These are phyloP conservation scores for Nycteola revayana DNA, from an alignment of 2,888 invertebrate genomes.

Conservation along the genomic window DNA sequence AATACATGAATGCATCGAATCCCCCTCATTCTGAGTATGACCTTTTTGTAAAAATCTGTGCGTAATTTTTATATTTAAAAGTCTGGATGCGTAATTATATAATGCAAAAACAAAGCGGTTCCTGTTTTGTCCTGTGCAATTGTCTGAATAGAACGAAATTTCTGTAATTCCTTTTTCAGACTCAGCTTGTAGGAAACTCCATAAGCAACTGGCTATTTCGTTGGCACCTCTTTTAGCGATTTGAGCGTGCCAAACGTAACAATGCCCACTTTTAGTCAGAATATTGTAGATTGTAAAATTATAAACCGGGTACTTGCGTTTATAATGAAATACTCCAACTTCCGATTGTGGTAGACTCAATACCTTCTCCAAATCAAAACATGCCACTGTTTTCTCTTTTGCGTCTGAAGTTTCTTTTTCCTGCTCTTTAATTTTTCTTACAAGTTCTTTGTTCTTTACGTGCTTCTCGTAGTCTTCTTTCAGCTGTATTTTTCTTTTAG, in stretches of 20 bases:
- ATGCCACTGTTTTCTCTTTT: not conserved
- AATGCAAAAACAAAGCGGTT: slow-evolving; percentile 8
- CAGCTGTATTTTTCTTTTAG: not conserved
- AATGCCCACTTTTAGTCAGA: slow-evolving; percentile 4
- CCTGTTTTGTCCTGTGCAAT: slow-evolving; percentile 5
- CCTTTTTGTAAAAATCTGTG: slow-evolving; percentile 15
- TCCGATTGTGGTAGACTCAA: slow-evolving; percentile 13
- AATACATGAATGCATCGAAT: slow-evolving; percentile 13
- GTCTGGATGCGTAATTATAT: slow-evolving; percentile 3
- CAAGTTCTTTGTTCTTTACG: not conserved
- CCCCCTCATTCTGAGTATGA: slow-evolving; percentile 16
- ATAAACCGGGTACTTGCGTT: too few relatives aligned
- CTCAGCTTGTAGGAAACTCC: not conserved
- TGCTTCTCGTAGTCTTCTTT: not conserved
- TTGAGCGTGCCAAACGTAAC: slow-evolving; percentile 4
- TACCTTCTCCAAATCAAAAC: slow-evolving; percentile 10
- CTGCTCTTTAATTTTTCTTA: slow-evolving; percentile 2
- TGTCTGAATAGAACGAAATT: slow-evolving; percentile 7
- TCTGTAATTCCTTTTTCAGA: slow-evolving; percentile 3
- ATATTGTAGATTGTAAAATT: too few relatives aligned
- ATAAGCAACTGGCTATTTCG: slow-evolving; percentile 7
- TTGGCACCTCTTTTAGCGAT: slow-evolving; percentile 2
- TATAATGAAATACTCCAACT: slow-evolving; percentile 9
- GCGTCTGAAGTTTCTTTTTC: slow-evolving; percentile 4
- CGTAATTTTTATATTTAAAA: slow-evolving; percentile 3